phyloP scores from a whole-genome alignment of 2,888 invertebrate genomes.

The Diaperis boleti region DNA sequence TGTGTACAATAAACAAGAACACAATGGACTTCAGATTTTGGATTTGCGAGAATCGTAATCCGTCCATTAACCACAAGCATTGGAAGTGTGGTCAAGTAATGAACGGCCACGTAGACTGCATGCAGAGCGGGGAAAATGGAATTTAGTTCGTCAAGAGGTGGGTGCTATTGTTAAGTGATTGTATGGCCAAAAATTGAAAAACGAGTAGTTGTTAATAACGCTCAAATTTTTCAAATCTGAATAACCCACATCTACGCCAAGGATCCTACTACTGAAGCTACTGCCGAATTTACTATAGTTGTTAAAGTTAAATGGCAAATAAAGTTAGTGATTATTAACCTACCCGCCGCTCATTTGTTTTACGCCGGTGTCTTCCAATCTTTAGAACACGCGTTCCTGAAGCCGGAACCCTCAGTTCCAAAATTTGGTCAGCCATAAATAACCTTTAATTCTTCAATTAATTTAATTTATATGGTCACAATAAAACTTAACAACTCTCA shows the following conservation, averaged over 20 bases:
- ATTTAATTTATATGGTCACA: constrained; percentile 30
- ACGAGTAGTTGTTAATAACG: no score
- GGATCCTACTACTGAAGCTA: no score
- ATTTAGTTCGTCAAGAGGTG: not conserved
- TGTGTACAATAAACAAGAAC: constrained; percentile 55
- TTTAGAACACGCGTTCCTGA: no score
- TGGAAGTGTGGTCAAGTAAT: not conserved
- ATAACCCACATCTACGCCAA: no score
- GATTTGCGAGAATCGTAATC: constrained; percentile 20
- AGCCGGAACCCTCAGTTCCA: no score
- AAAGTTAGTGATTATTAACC: no score
- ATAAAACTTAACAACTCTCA: constrained; percentile 18
- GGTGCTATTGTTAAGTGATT: not conserved
- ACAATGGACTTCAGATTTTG: constrained; percentile 19
- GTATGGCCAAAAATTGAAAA: not conserved
- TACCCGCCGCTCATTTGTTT: no score
- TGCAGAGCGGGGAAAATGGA: no score
- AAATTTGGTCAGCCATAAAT: constrained; percentile 9
- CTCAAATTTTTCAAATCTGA: no score
- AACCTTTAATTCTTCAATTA: constrained; percentile 19
- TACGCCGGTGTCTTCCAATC: no score
- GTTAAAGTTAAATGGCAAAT: no score
- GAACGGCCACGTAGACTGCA: not conserved
- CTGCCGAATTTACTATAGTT: no score
- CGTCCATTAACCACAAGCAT: constrained; percentile 28